These are phyloP conservation scores for Ligdia adustata DNA, from an alignment of 2,888 invertebrate species.

Conservation along the genomic window DNA sequence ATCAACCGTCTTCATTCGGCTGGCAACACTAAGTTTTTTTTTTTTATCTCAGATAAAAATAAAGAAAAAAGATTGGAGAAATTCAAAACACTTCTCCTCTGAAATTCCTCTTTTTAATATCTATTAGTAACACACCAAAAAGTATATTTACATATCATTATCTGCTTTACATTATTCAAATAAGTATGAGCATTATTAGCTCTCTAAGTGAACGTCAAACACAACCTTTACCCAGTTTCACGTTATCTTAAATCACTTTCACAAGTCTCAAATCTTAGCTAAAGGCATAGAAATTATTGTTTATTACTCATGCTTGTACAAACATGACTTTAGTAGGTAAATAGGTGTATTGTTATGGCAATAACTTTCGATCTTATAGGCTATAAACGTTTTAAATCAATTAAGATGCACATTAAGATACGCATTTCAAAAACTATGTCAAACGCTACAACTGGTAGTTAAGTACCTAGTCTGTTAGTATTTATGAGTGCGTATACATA, in stretches of 20 bases:
- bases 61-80: too few species aligned
- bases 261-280: conserved; percentile 3
- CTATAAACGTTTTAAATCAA: conserved; percentile 43
- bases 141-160: too few species aligned
- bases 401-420: conserved; percentile 58
- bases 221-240: conserved; percentile 8
- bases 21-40: too few species aligned
- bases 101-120: too few species aligned
- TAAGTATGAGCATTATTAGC: background rate
- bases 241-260: conserved; percentile 8
- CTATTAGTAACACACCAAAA: too few species aligned
- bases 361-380: conserved; percentile 39
- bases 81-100: too few species aligned
- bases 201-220: conserved; percentile 1
- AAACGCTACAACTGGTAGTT: conserved; percentile 6
- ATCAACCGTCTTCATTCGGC: too few species aligned
- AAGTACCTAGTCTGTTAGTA: background rate
- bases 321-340: background rate
- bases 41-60: too few species aligned
- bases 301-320: conserved; percentile 1
- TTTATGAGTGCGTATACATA: background rate
- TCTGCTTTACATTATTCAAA: background rate
- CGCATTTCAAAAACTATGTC: conserved; percentile 28
- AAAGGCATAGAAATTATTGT: conserved; percentile 8
- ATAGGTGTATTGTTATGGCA: conserved; percentile 23